A percentile compares a stretch with the other conserved stretches of the same genome.
These are phyloP conservation scores for Zaprionus nigranus DNA, from an alignment of 1,140 invertebrate species.

Conservation along the genomic window DNA sequence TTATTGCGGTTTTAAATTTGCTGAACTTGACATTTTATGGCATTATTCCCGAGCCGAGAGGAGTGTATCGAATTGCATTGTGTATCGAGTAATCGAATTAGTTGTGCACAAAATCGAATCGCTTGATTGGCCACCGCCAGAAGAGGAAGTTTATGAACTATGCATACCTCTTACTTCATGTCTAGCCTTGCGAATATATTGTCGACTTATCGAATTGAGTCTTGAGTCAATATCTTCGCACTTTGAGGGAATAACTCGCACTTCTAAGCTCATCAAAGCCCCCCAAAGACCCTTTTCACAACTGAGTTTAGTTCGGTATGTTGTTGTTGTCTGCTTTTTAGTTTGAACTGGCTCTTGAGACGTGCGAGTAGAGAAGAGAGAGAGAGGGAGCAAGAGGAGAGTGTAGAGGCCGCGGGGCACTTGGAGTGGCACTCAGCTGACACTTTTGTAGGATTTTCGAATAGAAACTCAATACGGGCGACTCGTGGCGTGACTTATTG, in stretches of 20 bases:
- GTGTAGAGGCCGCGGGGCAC: conserved; percentile 11
- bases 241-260: conserved; percentile 17
- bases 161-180: not conserved
- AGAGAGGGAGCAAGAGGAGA: not conserved
- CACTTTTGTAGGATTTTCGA: conserved; percentile 72
- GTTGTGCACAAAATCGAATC: conserved; percentile 12
- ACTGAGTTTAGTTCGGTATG: conserved; percentile 19
- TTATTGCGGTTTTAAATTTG: conserved; percentile 62
- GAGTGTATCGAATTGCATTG: conserved; percentile 19
- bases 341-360: conserved; percentile 33
- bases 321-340: conserved; percentile 32
- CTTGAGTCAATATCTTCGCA: conserved; percentile 20
- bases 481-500: conserved; percentile 81
- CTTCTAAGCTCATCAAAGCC: conserved; percentile 43
- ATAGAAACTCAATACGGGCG: conserved; percentile 76
- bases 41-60: conserved; percentile 20
- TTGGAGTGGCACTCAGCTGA: conserved; percentile 78
- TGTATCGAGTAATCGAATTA: conserved; percentile 48
- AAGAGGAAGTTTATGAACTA: not conserved
- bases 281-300: conserved; percentile 32
- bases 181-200: not conserved
- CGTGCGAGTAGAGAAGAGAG: not conserved
- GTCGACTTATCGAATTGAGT: not conserved
- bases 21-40: conserved; percentile 76
- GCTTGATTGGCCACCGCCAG: conserved; percentile 3